These are phyloP conservation scores for Noctua janthe DNA, from an alignment of 2,888 invertebrate genomes.

Conservation along the genomic window DNA sequence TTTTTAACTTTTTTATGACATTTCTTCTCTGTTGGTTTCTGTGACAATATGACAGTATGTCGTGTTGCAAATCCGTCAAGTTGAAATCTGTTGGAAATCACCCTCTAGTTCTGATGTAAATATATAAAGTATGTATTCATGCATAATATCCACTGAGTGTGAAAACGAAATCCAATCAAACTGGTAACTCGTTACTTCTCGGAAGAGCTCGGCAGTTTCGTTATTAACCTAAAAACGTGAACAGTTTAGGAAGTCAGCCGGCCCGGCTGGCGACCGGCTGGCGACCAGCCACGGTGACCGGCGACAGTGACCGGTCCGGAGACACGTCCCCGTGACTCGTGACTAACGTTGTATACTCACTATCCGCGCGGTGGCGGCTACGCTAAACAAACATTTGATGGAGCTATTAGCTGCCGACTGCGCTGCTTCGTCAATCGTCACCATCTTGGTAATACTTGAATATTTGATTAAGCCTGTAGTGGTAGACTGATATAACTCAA, in stretches of 20 bases:
- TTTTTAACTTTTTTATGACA: too few relatives aligned
- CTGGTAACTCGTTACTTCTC: constrained; percentile 30
- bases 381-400: constrained; percentile 9
- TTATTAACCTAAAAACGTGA: constrained; percentile 41
- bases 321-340: constrained; percentile 5
- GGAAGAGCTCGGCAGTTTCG: constrained; percentile 30
- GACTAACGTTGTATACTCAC: constrained; percentile 42
- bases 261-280: background rate
- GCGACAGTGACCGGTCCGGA: background rate
- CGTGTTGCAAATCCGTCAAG: too few relatives aligned
- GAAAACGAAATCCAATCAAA: constrained; percentile 27
- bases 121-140: constrained; percentile 1
- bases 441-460: constrained; percentile 16
- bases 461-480: constrained; percentile 4
- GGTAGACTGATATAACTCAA: background rate
- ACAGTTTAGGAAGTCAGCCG: constrained; percentile 26
- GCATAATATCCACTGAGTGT: background rate
- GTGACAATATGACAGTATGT: too few relatives aligned
- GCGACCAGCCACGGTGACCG: background rate
- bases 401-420: constrained; percentile 19
- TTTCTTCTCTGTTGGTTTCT: too few relatives aligned
- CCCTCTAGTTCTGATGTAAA: background rate
- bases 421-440: constrained; percentile 28
- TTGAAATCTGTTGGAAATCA: too few relatives aligned
- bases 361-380: constrained; percentile 24